These are phyloP conservation scores for Incurvaria masculella DNA, from an alignment of 2,888 invertebrate species.

Conservation along the genomic window DNA sequence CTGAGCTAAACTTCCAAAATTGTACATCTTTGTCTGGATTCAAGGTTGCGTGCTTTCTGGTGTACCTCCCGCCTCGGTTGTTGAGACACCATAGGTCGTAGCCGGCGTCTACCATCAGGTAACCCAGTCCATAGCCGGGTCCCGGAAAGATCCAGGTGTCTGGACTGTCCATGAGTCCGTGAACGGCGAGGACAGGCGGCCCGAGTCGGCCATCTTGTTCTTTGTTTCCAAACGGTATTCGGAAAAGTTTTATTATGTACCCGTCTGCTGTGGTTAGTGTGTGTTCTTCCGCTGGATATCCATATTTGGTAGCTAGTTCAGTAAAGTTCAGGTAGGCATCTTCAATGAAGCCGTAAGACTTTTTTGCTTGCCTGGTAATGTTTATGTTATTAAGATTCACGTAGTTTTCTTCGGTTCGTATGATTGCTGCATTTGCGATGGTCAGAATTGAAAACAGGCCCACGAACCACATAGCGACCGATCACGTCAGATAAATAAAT, in stretches of 20 bases:
- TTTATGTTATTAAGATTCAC: too few relatives aligned
- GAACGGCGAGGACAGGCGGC: conserved; percentile 5
- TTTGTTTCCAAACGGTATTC: too few relatives aligned
- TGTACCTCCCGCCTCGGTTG: conserved; percentile 41
- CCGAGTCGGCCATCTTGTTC: background rate
- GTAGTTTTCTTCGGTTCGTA: too few relatives aligned
- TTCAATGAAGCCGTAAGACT: too few relatives aligned
- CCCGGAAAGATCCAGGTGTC: conserved; percentile 5
- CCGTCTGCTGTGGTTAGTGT: background rate
- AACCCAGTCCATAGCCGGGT: conserved; percentile 3
- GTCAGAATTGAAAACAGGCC: too few relatives aligned
- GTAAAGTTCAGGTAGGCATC: background rate
- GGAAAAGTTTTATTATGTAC: background rate
- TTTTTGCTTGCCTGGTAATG: too few relatives aligned
- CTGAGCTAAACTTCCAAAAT: conserved; percentile 65
- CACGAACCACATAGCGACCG: too few relatives aligned
- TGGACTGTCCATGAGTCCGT: conserved; percentile 6
- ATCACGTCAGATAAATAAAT: too few relatives aligned
- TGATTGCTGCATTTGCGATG: too few relatives aligned
- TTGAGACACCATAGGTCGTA: conserved; percentile 30
- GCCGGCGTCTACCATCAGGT: conserved; percentile 19
- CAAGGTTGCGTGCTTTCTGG: conserved; percentile 43
- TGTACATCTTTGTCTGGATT: conserved; percentile 29
- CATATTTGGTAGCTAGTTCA: background rate
- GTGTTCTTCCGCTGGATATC: background rate